Conservation (phyloP, 2,113 vertebrate species). For the Lycaon pictus region DNA sequence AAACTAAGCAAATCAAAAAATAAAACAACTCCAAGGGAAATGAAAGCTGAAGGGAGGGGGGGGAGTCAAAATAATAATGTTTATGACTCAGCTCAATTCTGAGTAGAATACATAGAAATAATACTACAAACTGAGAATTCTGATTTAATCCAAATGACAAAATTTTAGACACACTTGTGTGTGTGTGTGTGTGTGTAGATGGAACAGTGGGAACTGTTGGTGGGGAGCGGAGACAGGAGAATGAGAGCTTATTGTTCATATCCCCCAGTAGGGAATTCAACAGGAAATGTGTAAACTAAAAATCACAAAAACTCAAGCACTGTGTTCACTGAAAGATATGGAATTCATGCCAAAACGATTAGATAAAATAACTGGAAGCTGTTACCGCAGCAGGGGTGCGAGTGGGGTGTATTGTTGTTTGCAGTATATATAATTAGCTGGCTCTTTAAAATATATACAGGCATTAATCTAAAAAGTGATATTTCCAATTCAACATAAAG, state of each 20-base stretch:
- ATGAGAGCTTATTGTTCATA: neutral
- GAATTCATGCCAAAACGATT: neutral
- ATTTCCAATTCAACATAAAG: conserved; percentile 9
- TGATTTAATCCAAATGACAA: neutral
- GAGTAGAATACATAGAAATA: neutral
- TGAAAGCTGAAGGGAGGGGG: neutral
- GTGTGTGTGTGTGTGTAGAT: neutral
- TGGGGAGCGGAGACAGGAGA: neutral
- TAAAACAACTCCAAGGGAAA: neutral
- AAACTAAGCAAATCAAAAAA: neutral
- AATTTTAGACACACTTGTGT: neutral
- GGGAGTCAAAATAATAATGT: neutral
- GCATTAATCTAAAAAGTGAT: neutral
- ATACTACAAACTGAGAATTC: neutral
- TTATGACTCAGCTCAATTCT: neutral
- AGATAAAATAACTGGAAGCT: neutral
- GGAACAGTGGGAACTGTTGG: neutral
- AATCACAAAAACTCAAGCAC: neutral
- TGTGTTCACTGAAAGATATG: neutral
- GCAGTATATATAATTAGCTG: neutral
- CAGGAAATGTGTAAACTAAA: neutral
- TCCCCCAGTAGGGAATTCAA: neutral
- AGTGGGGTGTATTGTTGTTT: neutral
- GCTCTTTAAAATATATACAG: neutral
- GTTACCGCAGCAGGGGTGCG: neutral